Percentiles rank a stretch among this genome's conserved stretches.
Conservation (phyloP, 2,888 invertebrate species). For the Macrophya annulata region DNA sequence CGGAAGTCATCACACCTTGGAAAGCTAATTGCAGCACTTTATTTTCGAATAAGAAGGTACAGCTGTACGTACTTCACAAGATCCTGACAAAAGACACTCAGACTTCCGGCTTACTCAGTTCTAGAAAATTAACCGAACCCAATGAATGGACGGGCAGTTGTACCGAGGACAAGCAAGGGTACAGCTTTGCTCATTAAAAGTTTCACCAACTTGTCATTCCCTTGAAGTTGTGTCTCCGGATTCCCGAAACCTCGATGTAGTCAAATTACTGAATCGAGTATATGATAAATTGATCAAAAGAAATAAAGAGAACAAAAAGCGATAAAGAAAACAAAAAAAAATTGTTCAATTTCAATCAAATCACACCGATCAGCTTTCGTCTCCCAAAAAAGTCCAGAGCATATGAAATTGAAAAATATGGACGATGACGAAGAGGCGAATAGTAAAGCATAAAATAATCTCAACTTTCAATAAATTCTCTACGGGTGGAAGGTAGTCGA, state of each 20-base stretch:
- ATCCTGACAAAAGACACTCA: constrained; percentile 45
- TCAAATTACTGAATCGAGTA: not conserved
- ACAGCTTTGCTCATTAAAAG: constrained; percentile 51
- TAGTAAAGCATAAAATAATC: constrained; percentile 24
- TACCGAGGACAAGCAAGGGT: constrained; percentile 11
- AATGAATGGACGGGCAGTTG: not conserved
- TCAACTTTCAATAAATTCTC: constrained; percentile 45
- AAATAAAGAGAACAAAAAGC: not conserved
- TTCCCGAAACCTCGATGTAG: constrained; percentile 15
- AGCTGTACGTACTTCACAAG: constrained; percentile 15
- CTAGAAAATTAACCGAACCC: constrained; percentile 19
- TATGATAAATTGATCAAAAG: not conserved
- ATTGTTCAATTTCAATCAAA: not conserved
- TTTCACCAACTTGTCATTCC: constrained; percentile 40
- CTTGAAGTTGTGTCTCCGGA: constrained; percentile 5
- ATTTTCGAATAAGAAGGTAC: constrained; percentile 14
- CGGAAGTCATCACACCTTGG: constrained; percentile 46
- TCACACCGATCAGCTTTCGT: not conserved
- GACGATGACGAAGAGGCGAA: not conserved
- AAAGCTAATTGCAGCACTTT: constrained; percentile 50
- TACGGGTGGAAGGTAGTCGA: constrained; percentile 6
- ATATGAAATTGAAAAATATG: not conserved
- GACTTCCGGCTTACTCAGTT: constrained; percentile 17
- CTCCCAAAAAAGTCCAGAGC: not conserved
- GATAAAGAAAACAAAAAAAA: not conserved